These are phyloP conservation scores for Nomada fabriciana DNA, from an alignment of 2,888 invertebrate species.

Conservation along the genomic window DNA sequence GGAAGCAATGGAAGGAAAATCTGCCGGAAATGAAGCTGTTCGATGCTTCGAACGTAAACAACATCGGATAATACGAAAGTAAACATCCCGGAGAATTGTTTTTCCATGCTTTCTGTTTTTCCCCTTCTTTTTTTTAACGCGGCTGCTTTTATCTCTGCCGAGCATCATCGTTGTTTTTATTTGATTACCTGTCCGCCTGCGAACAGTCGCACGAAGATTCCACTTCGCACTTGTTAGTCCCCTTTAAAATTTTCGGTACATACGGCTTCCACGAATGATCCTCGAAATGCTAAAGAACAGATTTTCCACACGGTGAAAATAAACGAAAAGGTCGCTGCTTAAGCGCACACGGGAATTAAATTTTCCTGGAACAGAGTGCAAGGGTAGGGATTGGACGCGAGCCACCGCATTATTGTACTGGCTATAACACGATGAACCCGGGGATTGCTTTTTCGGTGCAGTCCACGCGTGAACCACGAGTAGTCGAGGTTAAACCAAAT, in stretches of 20 bases:
- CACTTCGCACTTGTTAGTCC: no score
- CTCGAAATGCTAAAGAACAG: no score
- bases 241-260: no score
- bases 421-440: slow-evolving; percentile 50
- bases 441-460: slow-evolving; percentile 37
- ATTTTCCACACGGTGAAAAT: neutral
- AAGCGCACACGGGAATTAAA: slow-evolving; percentile 47
- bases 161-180: no score
- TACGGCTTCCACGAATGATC: no score
- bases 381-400: neutral
- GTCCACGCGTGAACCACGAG: slow-evolving; percentile 31
- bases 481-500: slow-evolving; percentile 24
- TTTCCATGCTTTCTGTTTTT: neutral
- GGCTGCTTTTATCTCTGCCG: no score
- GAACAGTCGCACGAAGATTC: no score
- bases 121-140: no score
- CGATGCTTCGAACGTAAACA: slow-evolving; percentile 4
- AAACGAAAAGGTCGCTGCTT: slow-evolving; percentile 26
- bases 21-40: slow-evolving; percentile 1
- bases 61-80: neutral
- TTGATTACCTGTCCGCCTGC: no score
- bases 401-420: slow-evolving; percentile 46
- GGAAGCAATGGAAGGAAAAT: slow-evolving; percentile 24
- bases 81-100: slow-evolving; percentile 4
- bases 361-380: slow-evolving; percentile 30